Base-by-base conservation (phyloP, 2,797 vertebrate genomes). In the Parotocinclus haroldoi region DNA sequence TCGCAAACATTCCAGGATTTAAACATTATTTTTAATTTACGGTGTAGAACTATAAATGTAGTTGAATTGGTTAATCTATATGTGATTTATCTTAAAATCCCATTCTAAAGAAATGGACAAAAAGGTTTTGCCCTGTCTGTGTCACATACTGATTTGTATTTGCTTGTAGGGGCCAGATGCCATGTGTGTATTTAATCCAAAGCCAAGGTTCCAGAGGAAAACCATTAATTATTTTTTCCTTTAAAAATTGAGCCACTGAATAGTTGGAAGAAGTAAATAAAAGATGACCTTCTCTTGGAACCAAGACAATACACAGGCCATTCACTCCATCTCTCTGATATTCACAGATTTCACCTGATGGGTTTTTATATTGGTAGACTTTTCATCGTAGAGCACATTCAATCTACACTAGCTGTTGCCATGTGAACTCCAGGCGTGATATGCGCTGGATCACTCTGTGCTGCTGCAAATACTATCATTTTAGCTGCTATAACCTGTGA, bases 361-460 rank as follows among this genome's bases (percentile, higher is more conserved):
- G n/a, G 9, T 57, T 48, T 62, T 48, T 39, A 61, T 66, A 48
- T 54, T 18, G 46, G 57, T 50, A 38, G 10, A 46, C 60, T 68
- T 59, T 36, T 56, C 9, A n/a, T 27, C 27, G 2, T 27, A 2
- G 27, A 50, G 55, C 16, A 42, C 65, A 64, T 56, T 72, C 69
- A 71, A 71, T 36, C 39, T 27, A 58, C 36, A 40, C 37, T 61
- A 46, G 37, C 68, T 40, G 60, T 75, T 79, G 76, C 78, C 72
- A 79, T 75, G 74, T 49, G 67, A 76, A 74, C 69, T 40, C 49
- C 13, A 27, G 27, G 5, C 37, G 39, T 1, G 13, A 58, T 37
- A 58, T 48, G 36, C 10, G 63, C 44, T 8, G 10, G 16, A 52
- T 50, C 19, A 40, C 18, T 58, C n/a, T 37, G 38, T 53, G 46